Percentiles rank a stretch among this genome's conserved stretches.
These are phyloP conservation scores for Sylvicapra grimmia DNA, from an alignment of 2,113 vertebrate genomes.

Conservation along the genomic window DNA sequence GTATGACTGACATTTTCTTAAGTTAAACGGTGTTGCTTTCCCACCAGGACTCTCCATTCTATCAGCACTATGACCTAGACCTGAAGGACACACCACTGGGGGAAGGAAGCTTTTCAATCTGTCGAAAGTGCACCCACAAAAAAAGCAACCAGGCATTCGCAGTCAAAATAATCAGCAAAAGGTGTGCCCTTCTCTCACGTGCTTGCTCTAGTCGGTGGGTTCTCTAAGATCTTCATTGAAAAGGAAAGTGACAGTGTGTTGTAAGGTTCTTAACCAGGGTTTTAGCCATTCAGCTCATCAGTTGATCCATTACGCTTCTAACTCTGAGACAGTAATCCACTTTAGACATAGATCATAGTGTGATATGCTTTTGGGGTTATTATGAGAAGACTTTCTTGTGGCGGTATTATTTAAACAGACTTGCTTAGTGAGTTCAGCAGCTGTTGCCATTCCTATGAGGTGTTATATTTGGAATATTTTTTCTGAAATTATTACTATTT, in stretches of 20 bases:
- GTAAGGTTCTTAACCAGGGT: background rate
- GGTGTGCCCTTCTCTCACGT: slow-evolving; percentile 79
- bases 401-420: background rate
- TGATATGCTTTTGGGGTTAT: background rate
- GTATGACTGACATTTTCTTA: slow-evolving; percentile 65
- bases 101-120: slow-evolving; percentile 99
- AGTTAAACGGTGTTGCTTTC: slow-evolving; percentile 72
- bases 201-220: background rate
- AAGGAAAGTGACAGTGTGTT: background rate
- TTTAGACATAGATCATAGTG: background rate
- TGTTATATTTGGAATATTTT: background rate
- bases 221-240: slow-evolving; percentile 45
- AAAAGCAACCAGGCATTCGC: slow-evolving; percentile 93
- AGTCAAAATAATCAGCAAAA: slow-evolving; percentile 98
- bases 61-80: slow-evolving; percentile 94
- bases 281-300: background rate
- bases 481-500: background rate
- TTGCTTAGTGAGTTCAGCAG: background rate
- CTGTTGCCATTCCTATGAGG: background rate
- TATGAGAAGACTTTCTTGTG: background rate
- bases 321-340: background rate
- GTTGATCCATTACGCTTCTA: background rate
- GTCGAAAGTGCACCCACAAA: slow-evolving; percentile 94
- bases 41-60: slow-evolving; percentile 95
- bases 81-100: slow-evolving; percentile 92